These are phyloP conservation scores for Lepidocyrtoides sp. DNA, from an alignment of 2,888 invertebrate species.

Conservation along the genomic window DNA sequence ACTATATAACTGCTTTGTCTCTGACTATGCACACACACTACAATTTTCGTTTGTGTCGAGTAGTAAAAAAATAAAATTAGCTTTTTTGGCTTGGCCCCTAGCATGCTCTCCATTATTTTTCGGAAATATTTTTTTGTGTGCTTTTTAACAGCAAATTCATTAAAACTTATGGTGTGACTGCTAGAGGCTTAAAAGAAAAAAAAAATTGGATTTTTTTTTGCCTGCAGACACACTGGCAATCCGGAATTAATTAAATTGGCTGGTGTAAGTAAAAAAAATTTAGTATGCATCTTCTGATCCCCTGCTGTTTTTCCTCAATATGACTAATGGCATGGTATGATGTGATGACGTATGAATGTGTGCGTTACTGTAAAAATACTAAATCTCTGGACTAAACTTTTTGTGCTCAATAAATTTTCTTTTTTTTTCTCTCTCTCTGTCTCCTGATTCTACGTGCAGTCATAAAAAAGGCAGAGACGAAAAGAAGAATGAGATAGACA, in stretches of 20 bases:
- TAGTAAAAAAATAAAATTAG: not conserved
- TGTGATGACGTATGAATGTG: not conserved
- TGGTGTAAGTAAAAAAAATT: not conserved
- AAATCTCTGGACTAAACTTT: slow-evolving; percentile 18
- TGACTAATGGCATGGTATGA: slow-evolving; percentile 27
- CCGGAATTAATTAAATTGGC: slow-evolving; percentile 35
- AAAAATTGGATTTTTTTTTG: not conserved
- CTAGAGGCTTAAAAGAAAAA: slow-evolving; percentile 2
- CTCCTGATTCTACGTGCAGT: slow-evolving; percentile 17
- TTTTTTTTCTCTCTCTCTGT: not conserved
- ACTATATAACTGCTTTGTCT: not conserved
- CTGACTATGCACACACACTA: too few relatives aligned
- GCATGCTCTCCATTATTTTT: not conserved
- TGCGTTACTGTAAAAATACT: slow-evolving; percentile 2
- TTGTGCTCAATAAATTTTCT: slow-evolving; percentile 38
- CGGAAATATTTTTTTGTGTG: not conserved
- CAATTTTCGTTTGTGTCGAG: not conserved
- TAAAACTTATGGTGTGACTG: not conserved
- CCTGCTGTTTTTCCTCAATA: slow-evolving; percentile 1
- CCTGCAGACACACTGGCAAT: not conserved
- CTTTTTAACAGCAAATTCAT: slow-evolving; percentile 18
- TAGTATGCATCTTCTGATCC: not conserved
- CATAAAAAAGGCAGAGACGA: slow-evolving; percentile 21
- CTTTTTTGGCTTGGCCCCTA: slow-evolving; percentile 13
- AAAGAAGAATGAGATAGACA: slow-evolving; percentile 1